phyloP scores from a whole-genome alignment of 2,797 vertebrate species.

The Protonibea diacanthus region DNA sequence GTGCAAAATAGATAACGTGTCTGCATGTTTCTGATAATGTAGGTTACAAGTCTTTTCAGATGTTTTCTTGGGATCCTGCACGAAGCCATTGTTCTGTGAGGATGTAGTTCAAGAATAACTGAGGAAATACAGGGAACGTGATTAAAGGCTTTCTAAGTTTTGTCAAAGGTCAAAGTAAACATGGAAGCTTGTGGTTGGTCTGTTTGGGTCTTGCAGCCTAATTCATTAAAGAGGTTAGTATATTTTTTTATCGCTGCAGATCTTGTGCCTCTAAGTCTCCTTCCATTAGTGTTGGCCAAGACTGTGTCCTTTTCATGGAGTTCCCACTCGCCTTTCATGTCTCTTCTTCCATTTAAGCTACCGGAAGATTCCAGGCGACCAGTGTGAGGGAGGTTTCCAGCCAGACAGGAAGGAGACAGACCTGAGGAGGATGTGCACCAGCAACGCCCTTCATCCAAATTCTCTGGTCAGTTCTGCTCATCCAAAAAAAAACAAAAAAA shows the following conservation, averaged over 20 bases:
- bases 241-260: not conserved
- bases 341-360: slow-evolving; percentile 82
- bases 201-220: not conserved
- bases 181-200: not conserved
- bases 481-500: not conserved
- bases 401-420: slow-evolving; percentile 88
- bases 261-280: not conserved
- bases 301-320: not conserved
- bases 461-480: slow-evolving; percentile 78
- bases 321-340: not conserved
- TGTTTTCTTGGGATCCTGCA: not conserved
- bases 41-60: not conserved
- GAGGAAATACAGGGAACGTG: not conserved
- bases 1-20: not conserved
- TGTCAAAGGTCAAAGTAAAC: not conserved
- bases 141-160: not conserved
- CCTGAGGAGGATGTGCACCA: slow-evolving; percentile 90
- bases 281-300: not conserved
- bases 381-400: slow-evolving; percentile 88
- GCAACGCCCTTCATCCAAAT: slow-evolving; percentile 82
- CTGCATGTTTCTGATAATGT: not conserved
- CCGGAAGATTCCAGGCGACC: slow-evolving; percentile 94
- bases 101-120: not conserved
- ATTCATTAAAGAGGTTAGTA: not conserved
- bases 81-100: slow-evolving; percentile 2